Evolutionary conservation across 2,113 vertebrate species (phyloP).

Genomic region (Strix aluco): DNA sequence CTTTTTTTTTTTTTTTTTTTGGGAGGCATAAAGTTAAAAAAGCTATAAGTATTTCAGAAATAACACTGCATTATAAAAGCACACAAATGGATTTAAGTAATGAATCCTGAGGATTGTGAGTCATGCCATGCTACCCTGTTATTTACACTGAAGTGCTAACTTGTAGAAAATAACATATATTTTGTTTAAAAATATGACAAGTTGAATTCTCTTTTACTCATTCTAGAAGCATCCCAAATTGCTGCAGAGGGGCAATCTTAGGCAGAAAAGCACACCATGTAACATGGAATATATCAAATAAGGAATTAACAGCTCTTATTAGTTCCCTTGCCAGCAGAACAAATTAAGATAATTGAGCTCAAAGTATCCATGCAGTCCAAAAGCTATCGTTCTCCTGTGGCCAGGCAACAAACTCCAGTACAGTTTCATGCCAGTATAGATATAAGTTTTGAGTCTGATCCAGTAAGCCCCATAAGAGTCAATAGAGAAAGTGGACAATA

Average conservation of each 20-base stretch:
- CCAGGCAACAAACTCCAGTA: background rate
- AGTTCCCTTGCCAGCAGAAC: background rate
- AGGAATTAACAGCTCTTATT: slow-evolving; percentile 15
- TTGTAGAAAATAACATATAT: background rate
- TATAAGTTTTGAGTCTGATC: background rate
- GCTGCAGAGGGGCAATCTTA: background rate
- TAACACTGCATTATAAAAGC: background rate
- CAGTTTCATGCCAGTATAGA: background rate
- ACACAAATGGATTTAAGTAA: slow-evolving; percentile 4
- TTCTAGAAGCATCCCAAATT: background rate
- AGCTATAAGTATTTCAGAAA: background rate
- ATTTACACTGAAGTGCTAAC: slow-evolving; percentile 12
- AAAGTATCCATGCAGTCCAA: background rate
- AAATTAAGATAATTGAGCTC: slow-evolving; percentile 46
- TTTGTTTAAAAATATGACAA: slow-evolving; percentile 22
- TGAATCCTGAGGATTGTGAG: background rate
- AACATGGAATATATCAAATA: slow-evolving; percentile 12
- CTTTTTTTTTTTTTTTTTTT: background rate
- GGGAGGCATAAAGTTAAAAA: background rate
- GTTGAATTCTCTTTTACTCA: slow-evolving; percentile 4
- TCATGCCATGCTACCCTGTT: slow-evolving; percentile 9
- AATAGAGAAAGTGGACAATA: background rate
- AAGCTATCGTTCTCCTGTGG: background rate
- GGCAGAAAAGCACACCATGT: background rate
- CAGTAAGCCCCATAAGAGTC: background rate